These are phyloP conservation scores for Troides helena DNA, from an alignment of 2,888 invertebrate species.

Conservation along the genomic window DNA sequence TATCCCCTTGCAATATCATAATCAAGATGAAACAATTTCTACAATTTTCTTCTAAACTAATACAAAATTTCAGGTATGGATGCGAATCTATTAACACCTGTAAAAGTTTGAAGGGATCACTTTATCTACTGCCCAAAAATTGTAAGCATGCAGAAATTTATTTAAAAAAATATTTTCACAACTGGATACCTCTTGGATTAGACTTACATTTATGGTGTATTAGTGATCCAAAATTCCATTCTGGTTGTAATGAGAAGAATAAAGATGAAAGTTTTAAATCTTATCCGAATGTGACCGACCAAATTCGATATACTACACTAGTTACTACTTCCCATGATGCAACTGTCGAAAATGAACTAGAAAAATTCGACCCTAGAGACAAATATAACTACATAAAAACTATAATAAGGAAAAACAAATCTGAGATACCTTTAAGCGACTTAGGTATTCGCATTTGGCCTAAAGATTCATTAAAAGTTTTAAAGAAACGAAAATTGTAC, in stretches of 20 bases:
- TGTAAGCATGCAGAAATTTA: constrained; percentile 61
- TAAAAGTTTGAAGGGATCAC: constrained; percentile 45
- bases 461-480: constrained; percentile 67
- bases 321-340: constrained; percentile 46
- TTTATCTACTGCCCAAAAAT: constrained; percentile 41
- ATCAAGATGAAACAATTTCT: too few species aligned
- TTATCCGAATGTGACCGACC: constrained; percentile 58
- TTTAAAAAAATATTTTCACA: constrained; percentile 57
- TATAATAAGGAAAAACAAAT: constrained; percentile 2
- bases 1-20: too few species aligned
- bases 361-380: constrained; percentile 42
- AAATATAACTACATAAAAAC: constrained; percentile 34
- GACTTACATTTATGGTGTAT: constrained; percentile 53
- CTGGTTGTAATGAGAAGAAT: constrained; percentile 45
- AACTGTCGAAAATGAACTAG: constrained; percentile 34
- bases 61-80: constrained; percentile 21
- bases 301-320: constrained; percentile 43
- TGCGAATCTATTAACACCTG: not conserved
- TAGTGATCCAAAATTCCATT: constrained; percentile 51
- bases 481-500: constrained; percentile 54
- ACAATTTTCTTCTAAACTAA: not conserved
- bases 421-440: constrained; percentile 24
- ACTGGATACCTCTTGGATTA: constrained; percentile 52
- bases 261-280: constrained; percentile 52
- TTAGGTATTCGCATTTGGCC: constrained; percentile 45